Evolutionary conservation across 2,888 invertebrate genomes (phyloP).

Genomic region (Glaucopsyche alexis): DNA sequence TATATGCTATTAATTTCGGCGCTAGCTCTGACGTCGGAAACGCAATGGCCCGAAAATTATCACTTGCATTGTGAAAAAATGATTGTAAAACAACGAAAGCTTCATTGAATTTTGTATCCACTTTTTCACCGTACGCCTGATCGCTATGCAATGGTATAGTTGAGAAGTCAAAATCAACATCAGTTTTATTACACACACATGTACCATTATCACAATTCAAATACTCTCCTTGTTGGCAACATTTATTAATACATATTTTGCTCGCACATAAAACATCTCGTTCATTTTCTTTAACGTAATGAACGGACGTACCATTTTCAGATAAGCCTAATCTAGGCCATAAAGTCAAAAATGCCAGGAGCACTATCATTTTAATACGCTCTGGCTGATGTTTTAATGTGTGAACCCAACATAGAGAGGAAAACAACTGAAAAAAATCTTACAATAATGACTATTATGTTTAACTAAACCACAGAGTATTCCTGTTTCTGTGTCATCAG

Average conservation of each 20-base stretch:
- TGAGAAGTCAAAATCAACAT: background rate
- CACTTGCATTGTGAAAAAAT: background rate
- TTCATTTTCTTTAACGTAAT: background rate
- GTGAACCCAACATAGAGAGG: background rate
- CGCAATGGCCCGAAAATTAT: background rate
- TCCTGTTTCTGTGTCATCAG: background rate
- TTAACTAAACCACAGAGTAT: background rate
- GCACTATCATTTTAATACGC: background rate
- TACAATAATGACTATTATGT: background rate
- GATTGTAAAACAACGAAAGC: background rate
- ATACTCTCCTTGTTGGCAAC: background rate
- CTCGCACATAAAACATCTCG: background rate
- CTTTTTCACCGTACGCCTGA: background rate
- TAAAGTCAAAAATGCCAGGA: background rate
- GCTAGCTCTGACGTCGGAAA: background rate
- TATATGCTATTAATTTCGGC: background rate
- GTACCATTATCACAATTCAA: background rate
- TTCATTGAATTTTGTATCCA: background rate
- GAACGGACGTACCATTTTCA: background rate
- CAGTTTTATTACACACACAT: background rate
- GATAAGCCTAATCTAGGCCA: background rate
- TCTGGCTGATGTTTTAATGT: background rate
- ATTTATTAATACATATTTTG: background rate
- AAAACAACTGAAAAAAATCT: background rate
- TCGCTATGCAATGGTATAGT: background rate